Percentiles rank a stretch among this genome's conserved stretches.
These are phyloP conservation scores for Galbula dea DNA, from an alignment of 2,113 vertebrate species.

Conservation along the genomic window DNA sequence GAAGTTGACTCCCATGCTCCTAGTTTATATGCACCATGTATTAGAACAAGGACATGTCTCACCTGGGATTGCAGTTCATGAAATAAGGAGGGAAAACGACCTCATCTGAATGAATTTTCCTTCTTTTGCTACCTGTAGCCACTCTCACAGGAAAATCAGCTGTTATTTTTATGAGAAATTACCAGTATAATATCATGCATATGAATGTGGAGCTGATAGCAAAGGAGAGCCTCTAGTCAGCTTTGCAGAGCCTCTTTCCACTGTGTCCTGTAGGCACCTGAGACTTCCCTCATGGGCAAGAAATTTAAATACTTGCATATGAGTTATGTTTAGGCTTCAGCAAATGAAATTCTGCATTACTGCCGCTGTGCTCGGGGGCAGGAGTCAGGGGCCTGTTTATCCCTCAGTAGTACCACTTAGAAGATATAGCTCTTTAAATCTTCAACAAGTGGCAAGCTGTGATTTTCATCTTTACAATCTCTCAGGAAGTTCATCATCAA, in stretches of 20 bases:
- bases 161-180: background rate
- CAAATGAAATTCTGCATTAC: background rate
- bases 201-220: background rate
- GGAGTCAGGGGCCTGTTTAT: background rate
- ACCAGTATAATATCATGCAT: background rate
- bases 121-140: background rate
- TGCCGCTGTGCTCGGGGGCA: background rate
- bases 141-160: background rate
- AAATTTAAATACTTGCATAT: accelerated
- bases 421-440: background rate
- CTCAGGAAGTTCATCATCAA: background rate
- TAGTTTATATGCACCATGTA: background rate
- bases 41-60: background rate
- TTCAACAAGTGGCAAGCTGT: background rate
- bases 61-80: background rate
- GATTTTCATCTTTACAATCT: background rate
- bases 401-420: background rate
- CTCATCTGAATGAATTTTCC: background rate
- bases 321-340: background rate
- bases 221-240: background rate
- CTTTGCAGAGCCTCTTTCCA: background rate
- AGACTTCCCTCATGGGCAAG: background rate
- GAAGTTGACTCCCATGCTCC: accelerated
- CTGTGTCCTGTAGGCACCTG: background rate
- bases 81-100: background rate